Evolutionary conservation across 1,140 invertebrate genomes (phyloP).

Genomic region (Drosophila gunungcola): DNA sequence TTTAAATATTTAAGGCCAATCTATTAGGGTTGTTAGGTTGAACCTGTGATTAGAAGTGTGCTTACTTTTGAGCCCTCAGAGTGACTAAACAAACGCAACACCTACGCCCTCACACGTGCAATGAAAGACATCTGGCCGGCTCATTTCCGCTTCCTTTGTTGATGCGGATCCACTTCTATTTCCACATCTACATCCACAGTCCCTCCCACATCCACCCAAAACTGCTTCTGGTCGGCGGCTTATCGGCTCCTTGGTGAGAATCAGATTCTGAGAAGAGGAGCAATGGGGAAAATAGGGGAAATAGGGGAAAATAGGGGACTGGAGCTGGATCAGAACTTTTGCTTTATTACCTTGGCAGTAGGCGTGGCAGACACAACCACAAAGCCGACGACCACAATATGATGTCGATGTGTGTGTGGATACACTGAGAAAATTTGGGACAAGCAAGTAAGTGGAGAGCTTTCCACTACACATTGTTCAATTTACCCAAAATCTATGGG

Average conservation of each 20-base stretch:
- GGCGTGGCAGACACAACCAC: conserved; percentile 43
- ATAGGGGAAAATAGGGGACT: not conserved
- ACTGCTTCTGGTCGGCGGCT: conserved; percentile 31
- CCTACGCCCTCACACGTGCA: conserved; percentile 2
- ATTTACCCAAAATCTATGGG: too few species aligned
- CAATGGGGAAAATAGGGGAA: not conserved
- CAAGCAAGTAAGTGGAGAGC: too few species aligned
- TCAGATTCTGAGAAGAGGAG: conserved; percentile 2
- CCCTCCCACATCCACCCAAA: conserved; percentile 9
- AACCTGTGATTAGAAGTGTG: conserved; percentile 30
- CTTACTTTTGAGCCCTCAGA: conserved; percentile 2
- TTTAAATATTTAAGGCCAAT: not conserved
- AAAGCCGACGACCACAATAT: conserved; percentile 46
- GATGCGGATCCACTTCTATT: conserved; percentile 23
- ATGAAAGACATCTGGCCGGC: conserved; percentile 40
- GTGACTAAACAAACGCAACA: conserved; percentile 19
- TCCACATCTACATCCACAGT: not conserved
- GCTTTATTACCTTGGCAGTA: conserved; percentile 73
- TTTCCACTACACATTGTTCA: too few species aligned
- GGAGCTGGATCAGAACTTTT: conserved; percentile 68
- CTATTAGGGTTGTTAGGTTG: not conserved
- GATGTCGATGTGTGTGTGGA: conserved; percentile 6
- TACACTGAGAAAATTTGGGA: conserved; percentile 9
- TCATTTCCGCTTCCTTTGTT: conserved; percentile 77
- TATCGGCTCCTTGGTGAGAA: conserved; percentile 19